Base-by-base conservation (phyloP, 2,113 vertebrate species). In the Microcebus lehilahytsara region DNA sequence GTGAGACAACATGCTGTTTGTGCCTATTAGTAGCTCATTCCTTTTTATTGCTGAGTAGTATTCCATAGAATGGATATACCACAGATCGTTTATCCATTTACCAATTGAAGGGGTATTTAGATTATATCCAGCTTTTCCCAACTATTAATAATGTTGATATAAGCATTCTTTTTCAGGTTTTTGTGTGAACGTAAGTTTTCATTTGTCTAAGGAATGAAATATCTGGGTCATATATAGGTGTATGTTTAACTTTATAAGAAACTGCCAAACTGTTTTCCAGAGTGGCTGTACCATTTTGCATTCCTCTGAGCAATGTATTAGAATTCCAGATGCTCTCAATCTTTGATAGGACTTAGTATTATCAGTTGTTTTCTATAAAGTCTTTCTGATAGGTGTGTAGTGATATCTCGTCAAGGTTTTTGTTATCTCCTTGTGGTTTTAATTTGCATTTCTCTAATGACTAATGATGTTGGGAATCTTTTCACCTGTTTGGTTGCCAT, bases 141-240 rank as follows among this genome's bases (percentile, higher is more conserved):
- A 79, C 69, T 88, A 89, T 85, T 83, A 95, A 79, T 91, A 64
- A 74, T 69, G 11, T 83, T 91, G 42, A 27, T 69, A 71, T 62
- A 93, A 94, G 94, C 25, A 89, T 60, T 60, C 75, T 91, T 69
- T 85, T 30, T 91, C 46, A 85, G 46, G 51, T 67, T 97, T 92
- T 46, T 87, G 22, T 79, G 49, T 85, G 5, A 69, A 77, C 16
- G 0, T 53, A 60, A 34, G 3, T 91, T 77, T 94, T 30, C 23
- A 58, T 37, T 62, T 80, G 30, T 86, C 27, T 58, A 66, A 87
- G 9, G 30, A 69, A 60, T 20, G 60, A 46, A 91, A 79, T 66
- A 83, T 17, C 5, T 34, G 19, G 13, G 27, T 95, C 79, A 92
- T 17, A 86, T 6, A 12, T 64, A 84, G 62, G 23, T 81, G 2